Evolutionary conservation across 2,113 vertebrate species (phyloP).

Genomic region (Sciurus niger): DNA sequence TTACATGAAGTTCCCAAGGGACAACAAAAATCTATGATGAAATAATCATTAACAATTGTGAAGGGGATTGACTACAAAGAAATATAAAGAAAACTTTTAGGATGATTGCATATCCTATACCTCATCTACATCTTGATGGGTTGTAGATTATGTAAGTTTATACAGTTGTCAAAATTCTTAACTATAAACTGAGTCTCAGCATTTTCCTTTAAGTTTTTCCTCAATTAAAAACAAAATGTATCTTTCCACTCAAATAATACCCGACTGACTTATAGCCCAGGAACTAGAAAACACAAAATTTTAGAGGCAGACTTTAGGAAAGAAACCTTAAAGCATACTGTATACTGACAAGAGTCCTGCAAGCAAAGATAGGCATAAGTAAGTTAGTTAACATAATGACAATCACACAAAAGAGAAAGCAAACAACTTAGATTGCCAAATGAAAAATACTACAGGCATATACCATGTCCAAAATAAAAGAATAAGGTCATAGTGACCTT

Average conservation of each 20-base stretch:
- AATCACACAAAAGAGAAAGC: slow-evolving; percentile 30
- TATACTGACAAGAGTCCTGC: not conserved
- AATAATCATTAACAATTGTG: not conserved
- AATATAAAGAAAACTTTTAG: slow-evolving; percentile 38
- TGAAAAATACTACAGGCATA: slow-evolving; percentile 17
- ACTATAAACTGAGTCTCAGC: not conserved
- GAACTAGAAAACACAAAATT: slow-evolving; percentile 4
- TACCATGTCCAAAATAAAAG: not conserved
- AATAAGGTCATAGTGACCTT: not conserved
- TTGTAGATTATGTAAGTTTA: not conserved
- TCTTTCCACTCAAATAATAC: slow-evolving; percentile 54
- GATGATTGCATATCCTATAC: not conserved
- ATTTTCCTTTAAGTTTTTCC: slow-evolving; percentile 13
- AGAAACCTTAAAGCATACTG: not conserved
- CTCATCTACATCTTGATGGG: not conserved
- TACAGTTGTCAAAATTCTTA: slow-evolving; percentile 57
- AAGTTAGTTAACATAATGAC: slow-evolving; percentile 51
- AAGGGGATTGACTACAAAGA: slow-evolving; percentile 16
- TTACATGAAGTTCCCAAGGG: not conserved
- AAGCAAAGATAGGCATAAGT: slow-evolving; percentile 49
- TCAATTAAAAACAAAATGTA: slow-evolving; percentile 25
- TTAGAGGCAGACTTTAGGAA: slow-evolving; percentile 32
- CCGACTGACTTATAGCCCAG: not conserved
- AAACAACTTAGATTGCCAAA: not conserved
- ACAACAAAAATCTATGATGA: not conserved